phyloP scores from a whole-genome alignment of 2,797 vertebrate species.

The Prionace glauca region DNA sequence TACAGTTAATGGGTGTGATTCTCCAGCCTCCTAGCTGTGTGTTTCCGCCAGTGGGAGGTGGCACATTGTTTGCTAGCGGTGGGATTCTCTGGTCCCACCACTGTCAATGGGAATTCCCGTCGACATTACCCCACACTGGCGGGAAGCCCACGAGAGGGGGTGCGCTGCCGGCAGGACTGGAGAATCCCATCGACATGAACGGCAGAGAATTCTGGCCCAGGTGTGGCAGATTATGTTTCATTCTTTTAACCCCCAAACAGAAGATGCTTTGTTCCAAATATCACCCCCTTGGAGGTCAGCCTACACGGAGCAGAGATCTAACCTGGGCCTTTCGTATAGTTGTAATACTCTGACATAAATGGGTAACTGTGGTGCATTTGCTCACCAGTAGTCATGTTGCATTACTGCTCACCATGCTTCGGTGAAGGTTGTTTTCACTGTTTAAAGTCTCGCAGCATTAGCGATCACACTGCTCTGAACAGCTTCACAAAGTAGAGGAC shows the following conservation, averaged over 20 bases:
- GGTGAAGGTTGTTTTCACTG: background rate
- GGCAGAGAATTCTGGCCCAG: background rate
- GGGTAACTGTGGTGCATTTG: background rate
- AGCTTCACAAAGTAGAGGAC: background rate
- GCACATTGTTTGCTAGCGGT: too few relatives aligned
- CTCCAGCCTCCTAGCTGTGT: too few relatives aligned
- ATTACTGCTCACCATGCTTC: background rate
- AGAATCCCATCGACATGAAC: too few relatives aligned
- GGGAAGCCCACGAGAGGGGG: too few relatives aligned
- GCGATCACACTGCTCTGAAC: background rate
- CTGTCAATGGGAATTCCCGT: too few relatives aligned
- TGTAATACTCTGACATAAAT: background rate
- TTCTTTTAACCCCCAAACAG: background rate
- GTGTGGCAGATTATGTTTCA: background rate
- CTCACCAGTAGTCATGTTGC: background rate
- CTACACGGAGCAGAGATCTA: background rate
- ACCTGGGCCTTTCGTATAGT: background rate
- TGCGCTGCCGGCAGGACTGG: too few relatives aligned
- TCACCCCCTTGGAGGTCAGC: background rate
- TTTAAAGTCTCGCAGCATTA: background rate
- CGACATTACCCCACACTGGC: too few relatives aligned
- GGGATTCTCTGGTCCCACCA: too few relatives aligned
- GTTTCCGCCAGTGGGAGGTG: too few relatives aligned
- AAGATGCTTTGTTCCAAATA: background rate
- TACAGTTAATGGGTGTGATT: background rate